These are phyloP conservation scores for Melanostigma gelatinosum DNA, from an alignment of 2,113 vertebrate genomes.

Conservation along the genomic window DNA sequence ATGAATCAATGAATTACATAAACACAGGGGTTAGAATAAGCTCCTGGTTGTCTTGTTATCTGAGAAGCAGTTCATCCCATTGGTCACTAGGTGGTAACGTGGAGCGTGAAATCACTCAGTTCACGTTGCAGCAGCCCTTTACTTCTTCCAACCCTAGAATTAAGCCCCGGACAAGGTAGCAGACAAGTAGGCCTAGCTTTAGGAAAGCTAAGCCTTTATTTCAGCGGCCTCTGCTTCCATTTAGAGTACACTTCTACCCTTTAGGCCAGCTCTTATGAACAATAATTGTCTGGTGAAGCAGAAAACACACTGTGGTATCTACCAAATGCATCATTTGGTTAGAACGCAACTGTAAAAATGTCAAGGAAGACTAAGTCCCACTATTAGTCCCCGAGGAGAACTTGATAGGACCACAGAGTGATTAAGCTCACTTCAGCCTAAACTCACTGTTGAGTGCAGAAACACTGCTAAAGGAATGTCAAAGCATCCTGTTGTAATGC, in stretches of 20 bases:
- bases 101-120: not conserved
- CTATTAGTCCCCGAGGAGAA: not conserved
- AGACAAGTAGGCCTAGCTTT: not conserved
- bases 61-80: not conserved
- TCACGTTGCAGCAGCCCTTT: not conserved
- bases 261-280: not conserved
- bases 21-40: not conserved
- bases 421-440: not conserved
- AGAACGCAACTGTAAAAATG: constrained; percentile 3
- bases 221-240: not conserved
- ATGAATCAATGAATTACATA: not conserved
- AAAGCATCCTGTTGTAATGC: not conserved
- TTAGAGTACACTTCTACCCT: not conserved
- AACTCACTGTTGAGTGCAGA: not conserved
- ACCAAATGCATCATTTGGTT: not conserved
- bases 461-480: not conserved
- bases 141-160: constrained; percentile 18
- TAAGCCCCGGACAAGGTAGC: constrained; percentile 7
- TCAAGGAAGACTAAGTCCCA: not conserved
- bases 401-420: not conserved
- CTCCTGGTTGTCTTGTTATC: not conserved
- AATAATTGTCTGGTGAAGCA: not conserved
- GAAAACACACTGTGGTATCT: not conserved
- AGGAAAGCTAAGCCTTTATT: not conserved
- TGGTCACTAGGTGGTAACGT: constrained; percentile 46